A percentile compares a stretch with the other conserved stretches of the same genome.
These are phyloP conservation scores for Brachyhypopomus occidentalis DNA, from an alignment of 2,113 vertebrate species.

Conservation along the genomic window DNA sequence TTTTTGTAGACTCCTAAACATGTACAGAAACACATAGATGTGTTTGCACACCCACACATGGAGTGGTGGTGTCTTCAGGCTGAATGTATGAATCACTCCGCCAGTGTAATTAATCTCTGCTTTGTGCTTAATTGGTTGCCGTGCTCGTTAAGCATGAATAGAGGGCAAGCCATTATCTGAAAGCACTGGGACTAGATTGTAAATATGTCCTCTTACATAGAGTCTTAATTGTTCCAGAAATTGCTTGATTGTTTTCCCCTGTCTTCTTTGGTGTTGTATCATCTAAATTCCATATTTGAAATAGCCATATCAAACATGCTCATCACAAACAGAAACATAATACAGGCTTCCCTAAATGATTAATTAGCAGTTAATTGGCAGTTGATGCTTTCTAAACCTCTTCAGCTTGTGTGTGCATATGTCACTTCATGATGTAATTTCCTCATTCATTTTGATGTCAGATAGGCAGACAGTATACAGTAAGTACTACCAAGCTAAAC, in stretches of 20 bases:
- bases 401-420: too few species aligned
- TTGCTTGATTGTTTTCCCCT: slow-evolving; percentile 22
- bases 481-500: too few species aligned
- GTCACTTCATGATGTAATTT: too few species aligned
- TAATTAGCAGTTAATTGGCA: not conserved
- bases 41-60: slow-evolving; percentile 28
- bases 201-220: slow-evolving; percentile 20
- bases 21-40: slow-evolving; percentile 4
- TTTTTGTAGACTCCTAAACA: not conserved
- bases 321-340: slow-evolving; percentile 2
- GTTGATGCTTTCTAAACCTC: not conserved
- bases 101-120: slow-evolving; percentile 49
- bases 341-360: not conserved
- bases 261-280: slow-evolving; percentile 10
- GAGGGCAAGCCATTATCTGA: slow-evolving; percentile 41
- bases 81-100: slow-evolving; percentile 45
- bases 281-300: not conserved
- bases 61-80: slow-evolving; percentile 31
- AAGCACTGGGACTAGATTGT: slow-evolving; percentile 20
- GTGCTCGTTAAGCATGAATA: slow-evolving; percentile 46
- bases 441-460: too few species aligned
- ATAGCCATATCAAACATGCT: not conserved
- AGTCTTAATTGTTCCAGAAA: slow-evolving; percentile 39
- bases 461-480: too few species aligned
- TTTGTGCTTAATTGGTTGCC: slow-evolving; percentile 33